Evolutionary conservation across 2,113 vertebrate genomes (phyloP), one percentile per base, ranked within the genome.

Genomic region (Odontophorus gujanensis): DNA sequence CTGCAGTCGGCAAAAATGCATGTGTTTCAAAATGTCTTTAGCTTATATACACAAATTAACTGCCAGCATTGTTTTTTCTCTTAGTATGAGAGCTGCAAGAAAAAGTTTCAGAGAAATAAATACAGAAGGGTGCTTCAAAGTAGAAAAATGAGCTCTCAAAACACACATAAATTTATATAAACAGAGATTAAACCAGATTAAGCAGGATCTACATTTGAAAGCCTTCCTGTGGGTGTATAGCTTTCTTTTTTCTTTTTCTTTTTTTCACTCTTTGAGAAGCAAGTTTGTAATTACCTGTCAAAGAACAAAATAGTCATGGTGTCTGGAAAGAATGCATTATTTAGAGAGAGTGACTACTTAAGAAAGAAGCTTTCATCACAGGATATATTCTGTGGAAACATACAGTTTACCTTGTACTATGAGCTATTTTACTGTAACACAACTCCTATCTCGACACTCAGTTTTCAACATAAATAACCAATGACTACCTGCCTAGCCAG

Each of bases 261-360:
- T 20, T 61, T 10, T 18, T 11, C 30, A 55, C 21, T 71, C 86
- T 62, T 62, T 67, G 38, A 86, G 71, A 9, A 72, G 28, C 11
- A 72, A 50, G 32, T 87, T 96, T 90, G 55, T 94, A 85, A 92
- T 82, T 96, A 92, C 72, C 75, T 88, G 78, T 87, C 85, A 90
- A 85, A 96, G 47, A 89, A 92, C 18, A 80, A 97, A 87, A 75
- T 75, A 65, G 61, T 81, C 81, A 94, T 25, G 47, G 77, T 96
- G 59, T 87, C 59, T 95, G 69, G 81, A 92, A 97, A 96, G 71
- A 96, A 96, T 84, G 65, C 16, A 43, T 95, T 96, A 96, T 94
- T 93, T 95, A 50, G 65, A 85, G 62, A 73, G 51, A 96, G 30
- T 62, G 58, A 95, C 42, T 95, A 36, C n/a, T 80, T 96, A 92